Evolutionary conservation across 2,888 invertebrate genomes (phyloP).

Genomic region (Trisateles emortualis): DNA sequence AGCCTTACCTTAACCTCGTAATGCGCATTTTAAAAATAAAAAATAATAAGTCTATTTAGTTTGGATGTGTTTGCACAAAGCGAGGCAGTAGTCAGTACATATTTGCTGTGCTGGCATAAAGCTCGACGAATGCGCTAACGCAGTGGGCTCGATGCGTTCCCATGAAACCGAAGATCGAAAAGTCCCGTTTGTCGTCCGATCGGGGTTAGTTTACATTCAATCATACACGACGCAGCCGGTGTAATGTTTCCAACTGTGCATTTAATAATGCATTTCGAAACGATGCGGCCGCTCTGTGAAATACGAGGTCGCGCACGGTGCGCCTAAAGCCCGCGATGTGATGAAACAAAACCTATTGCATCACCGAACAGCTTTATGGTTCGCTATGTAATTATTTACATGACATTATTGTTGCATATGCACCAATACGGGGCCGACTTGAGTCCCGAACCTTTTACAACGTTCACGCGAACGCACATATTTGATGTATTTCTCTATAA

Average conservation of each 20-base stretch:
- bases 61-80: constrained; percentile 3
- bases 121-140: neutral
- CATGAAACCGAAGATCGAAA: constrained; percentile 51
- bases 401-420: constrained; percentile 75
- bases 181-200: constrained; percentile 50
- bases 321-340: constrained; percentile 77
- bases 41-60: constrained; percentile 15
- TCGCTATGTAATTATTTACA: constrained; percentile 81
- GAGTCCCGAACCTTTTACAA: constrained; percentile 59
- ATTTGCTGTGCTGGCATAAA: constrained; percentile 9
- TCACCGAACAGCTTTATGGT: constrained; percentile 80
- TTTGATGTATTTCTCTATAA: constrained; percentile 56
- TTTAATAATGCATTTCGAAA: constrained; percentile 85
- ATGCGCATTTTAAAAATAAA: constrained; percentile 37
- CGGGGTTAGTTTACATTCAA: constrained; percentile 70
- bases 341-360: constrained; percentile 84
- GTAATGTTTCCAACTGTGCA: constrained; percentile 80
- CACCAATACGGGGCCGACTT: constrained; percentile 44
- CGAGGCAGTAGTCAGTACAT: constrained; percentile 4
- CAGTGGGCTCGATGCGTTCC: constrained; percentile 48
- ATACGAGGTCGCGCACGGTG: constrained; percentile 81
- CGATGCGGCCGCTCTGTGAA: constrained; percentile 82
- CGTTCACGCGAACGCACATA: constrained; percentile 42
- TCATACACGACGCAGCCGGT: constrained; percentile 60
- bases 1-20: constrained; percentile 62